phyloP scores from a whole-genome alignment of 2,888 invertebrate species.

The Eristalis intricaria region DNA sequence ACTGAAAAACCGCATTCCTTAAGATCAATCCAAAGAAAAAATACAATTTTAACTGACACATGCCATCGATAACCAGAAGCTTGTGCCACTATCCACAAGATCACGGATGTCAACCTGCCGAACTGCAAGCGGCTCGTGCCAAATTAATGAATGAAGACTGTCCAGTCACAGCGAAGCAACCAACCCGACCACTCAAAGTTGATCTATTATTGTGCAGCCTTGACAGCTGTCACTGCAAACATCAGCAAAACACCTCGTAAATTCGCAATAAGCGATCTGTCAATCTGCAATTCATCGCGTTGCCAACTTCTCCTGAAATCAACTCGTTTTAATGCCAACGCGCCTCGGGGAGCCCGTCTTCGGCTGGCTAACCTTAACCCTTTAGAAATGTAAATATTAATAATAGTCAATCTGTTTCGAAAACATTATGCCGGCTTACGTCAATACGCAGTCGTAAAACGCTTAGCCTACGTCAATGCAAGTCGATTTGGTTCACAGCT shows the following conservation, averaged over 20 bases:
- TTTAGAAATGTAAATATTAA: neutral
- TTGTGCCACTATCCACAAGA: too few relatives aligned
- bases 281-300: neutral
- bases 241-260: neutral
- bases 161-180: too few relatives aligned
- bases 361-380: neutral
- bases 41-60: too few relatives aligned
- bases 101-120: too few relatives aligned
- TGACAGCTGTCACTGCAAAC: neutral
- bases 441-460: neutral
- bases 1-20: too few relatives aligned
- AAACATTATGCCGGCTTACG: neutral
- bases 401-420: neutral
- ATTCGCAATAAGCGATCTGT: neutral
- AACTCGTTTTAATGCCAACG: neutral
- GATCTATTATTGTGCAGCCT: neutral
- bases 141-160: too few relatives aligned
- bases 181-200: neutral
- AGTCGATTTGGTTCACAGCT: conserved; percentile 1
- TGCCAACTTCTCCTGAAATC: neutral
- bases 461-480: conserved; percentile 23
- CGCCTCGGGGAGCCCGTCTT: neutral
- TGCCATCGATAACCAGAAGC: too few relatives aligned
- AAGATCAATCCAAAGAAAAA: too few relatives aligned
- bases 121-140: too few relatives aligned